These are phyloP conservation scores for Eulemur rubriventer DNA, from an alignment of 2,797 vertebrate species.

Conservation along the genomic window DNA sequence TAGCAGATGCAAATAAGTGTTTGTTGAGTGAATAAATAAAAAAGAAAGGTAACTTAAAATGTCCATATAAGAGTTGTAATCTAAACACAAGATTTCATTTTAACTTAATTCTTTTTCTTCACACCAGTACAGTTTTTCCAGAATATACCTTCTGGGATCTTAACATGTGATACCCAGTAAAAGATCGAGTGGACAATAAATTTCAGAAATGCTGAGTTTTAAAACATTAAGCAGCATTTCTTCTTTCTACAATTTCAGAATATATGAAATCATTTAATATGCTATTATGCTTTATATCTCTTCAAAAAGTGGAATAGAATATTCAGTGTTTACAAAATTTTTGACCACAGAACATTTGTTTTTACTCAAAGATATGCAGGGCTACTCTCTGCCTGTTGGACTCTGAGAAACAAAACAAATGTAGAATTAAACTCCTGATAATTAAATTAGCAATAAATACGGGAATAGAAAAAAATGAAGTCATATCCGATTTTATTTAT, in stretches of 20 bases:
- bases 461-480: not conserved
- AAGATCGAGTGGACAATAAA: not conserved
- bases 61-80: not conserved
- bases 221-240: not conserved
- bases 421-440: not conserved
- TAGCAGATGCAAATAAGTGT: not conserved
- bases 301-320: not conserved
- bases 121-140: not conserved
- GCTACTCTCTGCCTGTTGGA: not conserved
- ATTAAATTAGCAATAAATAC: slow-evolving; percentile 35
- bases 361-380: not conserved
- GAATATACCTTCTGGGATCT: not conserved
- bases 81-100: not conserved
- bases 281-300: not conserved
- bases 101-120: slow-evolving; percentile 33
- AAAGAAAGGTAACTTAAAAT: not conserved
- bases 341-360: not conserved
- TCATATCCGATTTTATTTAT: not conserved
- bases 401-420: not conserved
- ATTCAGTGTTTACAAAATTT: not conserved
- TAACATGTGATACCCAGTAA: not conserved
- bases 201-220: not conserved
- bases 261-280: not conserved
- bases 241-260: not conserved
- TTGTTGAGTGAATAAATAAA: not conserved